A percentile compares a stretch with the other conserved stretches of the same genome.
Conservation (phyloP, 2,797 vertebrate species). For the Onychomys torridus region DNA sequence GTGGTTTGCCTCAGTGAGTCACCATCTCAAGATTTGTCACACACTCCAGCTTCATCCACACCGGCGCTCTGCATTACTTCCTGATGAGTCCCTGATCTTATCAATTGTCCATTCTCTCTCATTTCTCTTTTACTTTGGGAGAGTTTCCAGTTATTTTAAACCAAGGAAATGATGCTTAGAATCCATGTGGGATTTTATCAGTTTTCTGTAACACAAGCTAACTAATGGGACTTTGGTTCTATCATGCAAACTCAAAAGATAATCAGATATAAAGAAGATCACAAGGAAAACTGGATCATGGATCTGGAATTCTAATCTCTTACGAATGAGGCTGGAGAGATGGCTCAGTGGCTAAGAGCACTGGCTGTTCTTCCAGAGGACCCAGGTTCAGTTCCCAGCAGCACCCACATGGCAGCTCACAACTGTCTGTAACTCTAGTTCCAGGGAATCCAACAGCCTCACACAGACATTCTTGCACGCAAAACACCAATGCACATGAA, state of each 20-base stretch:
- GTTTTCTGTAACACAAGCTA: conserved; percentile 69
- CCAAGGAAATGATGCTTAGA: conserved; percentile 78
- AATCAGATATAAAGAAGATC: conserved; percentile 78
- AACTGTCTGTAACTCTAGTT: too few relatives aligned
- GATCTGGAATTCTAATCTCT: conserved; percentile 15
- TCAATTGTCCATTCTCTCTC: conserved; percentile 82
- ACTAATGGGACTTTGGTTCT: conserved; percentile 65
- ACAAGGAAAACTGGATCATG: not conserved
- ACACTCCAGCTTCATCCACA: conserved; percentile 73
- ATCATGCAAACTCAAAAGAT: conserved; percentile 80
- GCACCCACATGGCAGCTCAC: too few relatives aligned
- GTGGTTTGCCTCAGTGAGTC: conserved; percentile 62
- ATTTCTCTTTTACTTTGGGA: conserved; percentile 79
- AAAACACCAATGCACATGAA: too few relatives aligned
- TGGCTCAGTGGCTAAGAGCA: too few relatives aligned
- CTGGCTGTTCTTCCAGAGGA: too few relatives aligned
- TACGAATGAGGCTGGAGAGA: not conserved
- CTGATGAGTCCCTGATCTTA: conserved; percentile 79
- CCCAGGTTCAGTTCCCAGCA: too few relatives aligned
- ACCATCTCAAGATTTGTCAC: conserved; percentile 71
- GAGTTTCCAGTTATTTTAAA: conserved; percentile 76
- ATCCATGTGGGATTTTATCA: conserved; percentile 71
- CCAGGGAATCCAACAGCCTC: too few relatives aligned
- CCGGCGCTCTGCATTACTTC: conserved; percentile 78
- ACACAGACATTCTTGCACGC: too few relatives aligned